Evolutionary conservation across 2,888 invertebrate genomes (phyloP).

Genomic region (Lumbricus terrestris): DNA sequence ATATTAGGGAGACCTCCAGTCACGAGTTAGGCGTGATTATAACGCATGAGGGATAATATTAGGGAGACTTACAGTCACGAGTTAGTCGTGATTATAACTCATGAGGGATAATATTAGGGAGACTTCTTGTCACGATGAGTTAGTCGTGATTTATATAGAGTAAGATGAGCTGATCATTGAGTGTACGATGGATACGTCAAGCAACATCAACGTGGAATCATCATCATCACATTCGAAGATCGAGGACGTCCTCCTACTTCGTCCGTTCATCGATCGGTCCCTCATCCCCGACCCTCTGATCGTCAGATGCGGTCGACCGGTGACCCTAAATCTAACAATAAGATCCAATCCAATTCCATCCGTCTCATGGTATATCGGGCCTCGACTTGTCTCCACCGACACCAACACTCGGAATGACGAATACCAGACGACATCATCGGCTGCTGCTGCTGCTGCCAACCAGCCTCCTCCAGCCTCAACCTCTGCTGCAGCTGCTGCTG

Average conservation of each 20-base stretch:
- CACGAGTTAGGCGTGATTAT: too few relatives aligned
- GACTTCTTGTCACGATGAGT: too few relatives aligned
- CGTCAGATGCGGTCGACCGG: background rate
- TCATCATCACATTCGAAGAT: background rate
- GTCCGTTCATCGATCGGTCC: background rate
- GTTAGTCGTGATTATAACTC: too few relatives aligned
- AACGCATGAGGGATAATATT: too few relatives aligned
- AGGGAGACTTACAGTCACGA: too few relatives aligned
- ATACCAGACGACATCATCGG: background rate
- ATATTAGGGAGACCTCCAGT: too few relatives aligned
- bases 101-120: too few relatives aligned
- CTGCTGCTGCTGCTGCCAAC: too few relatives aligned
- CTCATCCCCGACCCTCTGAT: background rate
- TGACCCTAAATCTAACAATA: background rate
- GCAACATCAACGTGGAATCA: background rate
- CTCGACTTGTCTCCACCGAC: background rate
- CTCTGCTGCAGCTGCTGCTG: background rate
- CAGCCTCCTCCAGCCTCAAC: too few relatives aligned
- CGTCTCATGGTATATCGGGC: background rate
- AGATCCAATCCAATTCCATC: background rate
- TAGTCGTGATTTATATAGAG: too few relatives aligned
- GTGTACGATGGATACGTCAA: background rate
- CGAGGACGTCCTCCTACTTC: background rate
- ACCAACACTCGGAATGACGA: too few relatives aligned
- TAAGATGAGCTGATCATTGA: background rate